These are phyloP conservation scores for Hippasteria phrygiana DNA, from an alignment of 53 echinoderm and acorn worm genomes.

Conservation along the genomic window DNA sequence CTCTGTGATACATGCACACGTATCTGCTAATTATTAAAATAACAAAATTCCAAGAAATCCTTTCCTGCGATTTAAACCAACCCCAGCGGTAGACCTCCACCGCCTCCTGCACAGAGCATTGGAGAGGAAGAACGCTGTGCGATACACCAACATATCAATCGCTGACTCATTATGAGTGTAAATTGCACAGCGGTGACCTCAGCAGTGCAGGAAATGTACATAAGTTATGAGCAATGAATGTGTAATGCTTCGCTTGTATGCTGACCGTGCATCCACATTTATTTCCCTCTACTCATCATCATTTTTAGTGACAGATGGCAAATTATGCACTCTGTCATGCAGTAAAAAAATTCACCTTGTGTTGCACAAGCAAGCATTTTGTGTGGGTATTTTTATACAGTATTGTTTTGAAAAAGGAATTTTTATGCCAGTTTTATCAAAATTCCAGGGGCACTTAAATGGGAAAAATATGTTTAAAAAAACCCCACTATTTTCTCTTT, in stretches of 20 bases:
- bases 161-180: constrained; percentile 65
- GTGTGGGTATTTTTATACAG: too few relatives aligned
- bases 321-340: too few relatives aligned
- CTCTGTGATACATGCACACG: background rate
- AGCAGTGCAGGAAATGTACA: constrained; percentile 15
- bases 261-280: background rate
- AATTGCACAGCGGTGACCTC: constrained; percentile 46
- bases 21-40: constrained; percentile 9
- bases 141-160: constrained; percentile 22
- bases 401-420: too few relatives aligned
- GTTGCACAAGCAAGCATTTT: too few relatives aligned
- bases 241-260: constrained; percentile 20
- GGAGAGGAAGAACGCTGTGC: background rate
- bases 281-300: constrained; percentile 7
- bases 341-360: too few relatives aligned
- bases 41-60: constrained; percentile 30
- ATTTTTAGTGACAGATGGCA: background rate
- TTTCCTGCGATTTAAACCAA: background rate
- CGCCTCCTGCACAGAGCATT: background rate
- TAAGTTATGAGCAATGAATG: constrained; percentile 62
- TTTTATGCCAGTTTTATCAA: too few relatives aligned
- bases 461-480: too few relatives aligned
- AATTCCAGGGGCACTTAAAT: too few relatives aligned
- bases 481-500: too few relatives aligned
- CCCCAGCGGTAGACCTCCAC: background rate